Percentiles rank a stretch among this genome's conserved stretches.
phyloP scores from a whole-genome alignment of 1,140 invertebrate genomes.

The Bilobella aurantiaca region DNA sequence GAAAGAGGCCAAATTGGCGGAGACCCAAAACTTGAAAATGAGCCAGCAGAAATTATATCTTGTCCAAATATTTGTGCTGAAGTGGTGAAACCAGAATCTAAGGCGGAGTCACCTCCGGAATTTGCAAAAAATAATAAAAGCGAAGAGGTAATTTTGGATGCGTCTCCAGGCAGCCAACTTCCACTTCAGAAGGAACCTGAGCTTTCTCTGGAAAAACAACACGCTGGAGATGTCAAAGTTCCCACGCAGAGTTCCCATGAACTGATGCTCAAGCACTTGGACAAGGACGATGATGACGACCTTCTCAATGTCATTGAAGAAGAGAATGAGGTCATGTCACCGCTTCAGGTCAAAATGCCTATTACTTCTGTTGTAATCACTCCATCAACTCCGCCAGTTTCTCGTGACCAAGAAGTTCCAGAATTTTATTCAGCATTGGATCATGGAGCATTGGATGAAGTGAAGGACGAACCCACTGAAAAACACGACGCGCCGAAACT shows the following conservation, averaged over 20 bases:
- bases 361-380: slow-evolving; percentile 31
- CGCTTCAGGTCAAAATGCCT: background rate
- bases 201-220: background rate
- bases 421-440: slow-evolving; percentile 1
- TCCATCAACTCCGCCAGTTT: slow-evolving; percentile 32
- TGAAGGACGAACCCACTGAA: too few relatives aligned
- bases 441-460: slow-evolving; percentile 1
- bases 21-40: too few relatives aligned
- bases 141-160: too few relatives aligned
- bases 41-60: too few relatives aligned
- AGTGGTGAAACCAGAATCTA: too few relatives aligned
- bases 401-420: background rate
- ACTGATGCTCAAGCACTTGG: slow-evolving; percentile 3
- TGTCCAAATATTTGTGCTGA: too few relatives aligned
- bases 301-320: background rate
- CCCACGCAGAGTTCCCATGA: slow-evolving; percentile 13
- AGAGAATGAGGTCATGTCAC: background rate
- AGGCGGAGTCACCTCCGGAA: too few relatives aligned
- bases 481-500: too few relatives aligned
- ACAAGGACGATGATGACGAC: background rate
- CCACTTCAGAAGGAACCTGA: background rate
- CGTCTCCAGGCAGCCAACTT: background rate
- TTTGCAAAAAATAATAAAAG: too few relatives aligned
- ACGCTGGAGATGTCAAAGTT: slow-evolving; percentile 2
- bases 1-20: background rate